phyloP scores from a whole-genome alignment of 2,888 invertebrate genomes.

The Apamea sordens region DNA sequence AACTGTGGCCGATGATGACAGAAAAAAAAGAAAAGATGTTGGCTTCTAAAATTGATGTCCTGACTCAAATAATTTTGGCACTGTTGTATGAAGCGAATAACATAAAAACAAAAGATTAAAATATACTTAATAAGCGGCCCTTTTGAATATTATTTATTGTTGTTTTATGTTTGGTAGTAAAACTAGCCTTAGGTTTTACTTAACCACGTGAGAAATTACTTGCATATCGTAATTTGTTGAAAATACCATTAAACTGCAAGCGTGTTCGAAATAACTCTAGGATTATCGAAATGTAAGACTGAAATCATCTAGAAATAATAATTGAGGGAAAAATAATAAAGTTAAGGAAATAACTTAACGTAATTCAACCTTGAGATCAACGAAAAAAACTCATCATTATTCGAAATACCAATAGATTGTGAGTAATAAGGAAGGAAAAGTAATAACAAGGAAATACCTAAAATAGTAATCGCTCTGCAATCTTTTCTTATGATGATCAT shows the following conservation, averaged over 20 bases:
- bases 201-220: not conserved
- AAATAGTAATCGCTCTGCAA: not conserved
- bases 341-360: not conserved
- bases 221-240: not conserved
- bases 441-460: not conserved
- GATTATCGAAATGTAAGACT: not conserved
- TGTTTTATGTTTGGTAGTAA: slow-evolving; percentile 24
- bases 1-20: not conserved
- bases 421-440: not conserved
- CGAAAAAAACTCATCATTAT: not conserved
- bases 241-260: not conserved
- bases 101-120: slow-evolving; percentile 4
- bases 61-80: slow-evolving; percentile 32
- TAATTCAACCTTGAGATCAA: not conserved
- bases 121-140: not conserved
- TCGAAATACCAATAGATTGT: not conserved
- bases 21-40: slow-evolving; percentile 5
- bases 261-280: not conserved
- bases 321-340: not conserved
- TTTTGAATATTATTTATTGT: slow-evolving; percentile 3
- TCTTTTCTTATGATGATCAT: not conserved
- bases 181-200: not conserved
- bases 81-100: slow-evolving; percentile 25
- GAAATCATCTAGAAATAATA: not conserved
- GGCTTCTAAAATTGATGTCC: slow-evolving; percentile 26